Base-by-base conservation (phyloP, 2,797 vertebrate genomes). In the Sus cebifrons region DNA sequence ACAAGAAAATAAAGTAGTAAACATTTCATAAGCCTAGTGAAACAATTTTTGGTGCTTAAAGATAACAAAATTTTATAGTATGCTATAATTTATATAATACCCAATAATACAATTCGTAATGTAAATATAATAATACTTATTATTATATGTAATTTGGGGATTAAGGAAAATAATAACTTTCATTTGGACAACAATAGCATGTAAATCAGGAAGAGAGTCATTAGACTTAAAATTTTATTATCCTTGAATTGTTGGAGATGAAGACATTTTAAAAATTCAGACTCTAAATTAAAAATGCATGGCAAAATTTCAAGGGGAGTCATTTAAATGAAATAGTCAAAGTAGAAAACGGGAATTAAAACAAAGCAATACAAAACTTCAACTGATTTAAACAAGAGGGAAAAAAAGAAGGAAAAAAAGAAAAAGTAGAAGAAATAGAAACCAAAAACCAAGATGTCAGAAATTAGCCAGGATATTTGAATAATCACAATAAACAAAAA, bases 381-480 rank as follows among this genome's bases (percentile, higher is more conserved):
- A 77, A 12, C 18, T 74, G 20, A 83, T 78, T 75, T 60, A 70
- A 91, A 44, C n/a, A 83, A 60, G 12, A 68, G 29, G 29, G 29
- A 89, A 62, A 68, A 84, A 8, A 89, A 21, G 8, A 49, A 78
- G 20, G 14, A 49, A 65, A 9, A 17, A 75, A 16, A 52, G 65
- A 52, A 74, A 54, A 79, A 21, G 21, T 36, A 93, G 54, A 70
- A 89, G 12, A 64, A 65, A 58, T 62, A 71, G n/a, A 91, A 49
- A 52, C 8, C 8, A 5, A 73, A 73, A 77, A 67, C 0, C 56
- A 60, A 62, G 5, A n/a, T n/a, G 29, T 82, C 60, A 88, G 58
- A 86, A 88, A 88, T 1, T 91, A 85, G 65, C 79, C n/a, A 65
- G 9, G 11, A n/a, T 78, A 58, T 49, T 93, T 94, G 64, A 77